Evolutionary conservation across 1,140 invertebrate genomes (phyloP), one percentile per base, ranked within the genome.

Genomic region (Vanessa atalanta): DNA sequence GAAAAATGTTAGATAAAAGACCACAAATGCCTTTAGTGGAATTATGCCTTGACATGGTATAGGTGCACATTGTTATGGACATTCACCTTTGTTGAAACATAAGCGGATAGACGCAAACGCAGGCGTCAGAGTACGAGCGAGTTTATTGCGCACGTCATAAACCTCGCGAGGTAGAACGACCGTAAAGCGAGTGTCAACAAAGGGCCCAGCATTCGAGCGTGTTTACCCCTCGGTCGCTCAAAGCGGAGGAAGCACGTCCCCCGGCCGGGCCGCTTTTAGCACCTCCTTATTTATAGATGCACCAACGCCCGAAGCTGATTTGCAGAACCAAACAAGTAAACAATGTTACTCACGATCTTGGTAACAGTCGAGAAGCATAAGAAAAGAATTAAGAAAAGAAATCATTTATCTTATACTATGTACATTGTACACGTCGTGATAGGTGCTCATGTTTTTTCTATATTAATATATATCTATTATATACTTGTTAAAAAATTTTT

Each of bases 261-360:
- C 89, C 85, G 84, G 82, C 73, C 83, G 79, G 85, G 78, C 83
- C 88, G 89, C 89, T 91, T 92, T 92, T 92, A 92, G 89, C 89
- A 91, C 89, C 90, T 92, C 84, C 87, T 85, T 90, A 92, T 92
- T 92, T 92, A 92, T 92, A 92, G 88, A 92, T 82, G 83, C 81
- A 89, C 88, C 85, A 88, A 85, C 84, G 82, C 73, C 79, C 76
- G 83, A 83, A 77, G 80, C 82, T 84, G 87, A 88, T 90, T 90
- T 90, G 89, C 90, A 89, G 88, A 89, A 88, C 80, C 69, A 76
- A 80, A 84, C 81, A 78, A 74, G 83, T 90, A 88, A 89, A 92
- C 85, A 90, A 78, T 80, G 81, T 88, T 79, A 80, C 80, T 87
- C 79, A 83, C 78, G 81, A 84, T 64, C 69, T 60, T 75, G 68